A percentile compares a stretch with the other conserved stretches of the same genome.
Evolutionary conservation across 2,888 invertebrate genomes (phyloP).

Genomic region (Oeneis ivallda): DNA sequence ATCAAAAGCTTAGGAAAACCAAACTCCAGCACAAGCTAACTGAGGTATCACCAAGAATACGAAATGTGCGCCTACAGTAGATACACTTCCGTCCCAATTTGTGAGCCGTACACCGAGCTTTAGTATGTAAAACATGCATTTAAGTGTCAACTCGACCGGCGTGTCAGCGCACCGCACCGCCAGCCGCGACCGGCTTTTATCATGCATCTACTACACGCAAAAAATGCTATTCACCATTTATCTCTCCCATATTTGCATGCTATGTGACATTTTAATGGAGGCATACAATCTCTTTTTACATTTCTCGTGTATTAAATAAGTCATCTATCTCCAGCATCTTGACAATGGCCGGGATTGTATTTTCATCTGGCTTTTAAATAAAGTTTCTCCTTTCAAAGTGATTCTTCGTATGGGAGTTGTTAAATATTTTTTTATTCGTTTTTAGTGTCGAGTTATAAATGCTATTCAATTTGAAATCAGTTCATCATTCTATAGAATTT

Average conservation of each 20-base stretch:
- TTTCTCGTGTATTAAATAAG: conserved; percentile 37
- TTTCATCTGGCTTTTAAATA: conserved; percentile 22
- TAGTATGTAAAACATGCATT: conserved; percentile 42
- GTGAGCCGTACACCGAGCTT: conserved; percentile 22
- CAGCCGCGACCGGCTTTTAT: conserved; percentile 33
- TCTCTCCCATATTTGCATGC: conserved; percentile 41
- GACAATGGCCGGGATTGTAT: conserved; percentile 30
- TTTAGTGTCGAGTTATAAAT: conserved; percentile 14
- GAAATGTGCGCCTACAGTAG: neutral
- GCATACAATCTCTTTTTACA: conserved; percentile 37
- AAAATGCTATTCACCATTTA: conserved; percentile 39
- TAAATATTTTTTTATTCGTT: conserved; percentile 14
- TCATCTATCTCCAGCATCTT: conserved; percentile 31
- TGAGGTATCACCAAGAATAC: neutral
- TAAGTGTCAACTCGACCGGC: conserved; percentile 44
- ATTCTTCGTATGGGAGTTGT: conserved; percentile 16
- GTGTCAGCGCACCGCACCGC: conserved; percentile 37
- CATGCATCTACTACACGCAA: conserved; percentile 41
- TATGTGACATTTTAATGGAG: conserved; percentile 42
- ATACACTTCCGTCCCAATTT: conserved; percentile 16
- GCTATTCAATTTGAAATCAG: conserved; percentile 10
- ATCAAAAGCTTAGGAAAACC: neutral
- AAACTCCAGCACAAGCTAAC: neutral
- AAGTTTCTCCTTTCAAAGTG: conserved; percentile 16
- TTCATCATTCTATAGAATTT: conserved; percentile 4